phyloP scores from a whole-genome alignment of 53 echinoderm and acorn worm genomes.

The Antedon mediterranea region DNA sequence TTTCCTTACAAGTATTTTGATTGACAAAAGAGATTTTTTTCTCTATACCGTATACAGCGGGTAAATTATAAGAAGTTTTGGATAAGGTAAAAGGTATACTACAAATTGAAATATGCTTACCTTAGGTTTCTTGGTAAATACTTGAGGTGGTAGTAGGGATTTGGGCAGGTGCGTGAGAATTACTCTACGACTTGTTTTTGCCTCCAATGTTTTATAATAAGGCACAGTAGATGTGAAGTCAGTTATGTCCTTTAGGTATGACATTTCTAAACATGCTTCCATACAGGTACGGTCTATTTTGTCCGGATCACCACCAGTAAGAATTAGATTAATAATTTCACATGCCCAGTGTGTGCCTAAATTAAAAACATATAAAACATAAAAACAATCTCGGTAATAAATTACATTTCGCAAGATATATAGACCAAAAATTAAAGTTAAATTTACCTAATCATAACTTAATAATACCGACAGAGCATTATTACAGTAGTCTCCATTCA shows the following conservation, averaged over 20 bases:
- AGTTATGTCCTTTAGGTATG: not conserved
- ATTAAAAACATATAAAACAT: not conserved
- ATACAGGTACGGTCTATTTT: not conserved
- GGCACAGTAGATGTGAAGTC: not conserved
- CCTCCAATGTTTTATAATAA: not conserved
- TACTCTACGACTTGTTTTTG: not conserved
- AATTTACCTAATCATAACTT: too few species aligned
- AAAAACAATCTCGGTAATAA: too few species aligned
- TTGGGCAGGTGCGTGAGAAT: not conserved
- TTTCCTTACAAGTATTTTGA: too few species aligned
- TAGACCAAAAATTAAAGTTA: too few species aligned
- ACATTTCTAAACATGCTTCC: not conserved
- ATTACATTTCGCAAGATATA: too few species aligned
- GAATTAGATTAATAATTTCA: not conserved
- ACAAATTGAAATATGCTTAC: too few species aligned
- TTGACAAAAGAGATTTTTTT: too few species aligned
- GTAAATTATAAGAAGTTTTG: too few species aligned
- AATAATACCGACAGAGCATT: too few species aligned
- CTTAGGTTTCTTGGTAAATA: not conserved
- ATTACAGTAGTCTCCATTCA: too few species aligned
- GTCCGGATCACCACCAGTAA: not conserved
- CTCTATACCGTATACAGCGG: too few species aligned
- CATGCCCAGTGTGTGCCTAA: not conserved
- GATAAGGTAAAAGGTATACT: too few species aligned
- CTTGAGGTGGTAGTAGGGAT: not conserved